Percentiles rank a stretch among this genome's conserved stretches.
Evolutionary conservation across 2,113 vertebrate genomes (phyloP).

Genomic region (Oceanodroma tethys): DNA sequence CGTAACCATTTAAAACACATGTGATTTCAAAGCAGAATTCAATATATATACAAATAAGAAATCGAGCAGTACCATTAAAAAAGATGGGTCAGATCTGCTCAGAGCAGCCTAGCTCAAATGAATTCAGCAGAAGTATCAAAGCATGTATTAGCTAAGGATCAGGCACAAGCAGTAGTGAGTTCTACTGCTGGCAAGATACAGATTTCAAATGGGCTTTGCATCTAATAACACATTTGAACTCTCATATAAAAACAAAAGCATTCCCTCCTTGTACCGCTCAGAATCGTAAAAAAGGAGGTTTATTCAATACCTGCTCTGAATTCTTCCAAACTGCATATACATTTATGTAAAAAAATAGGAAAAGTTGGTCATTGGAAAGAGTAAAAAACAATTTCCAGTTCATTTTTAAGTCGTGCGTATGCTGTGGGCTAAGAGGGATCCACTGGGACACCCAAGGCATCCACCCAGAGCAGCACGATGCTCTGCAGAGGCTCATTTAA

Average conservation of each 20-base stretch:
- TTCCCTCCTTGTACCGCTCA: not conserved
- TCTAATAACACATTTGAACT: not conserved
- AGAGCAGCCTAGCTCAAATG: not conserved
- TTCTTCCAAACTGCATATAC: not conserved
- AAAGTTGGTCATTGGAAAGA: accelerated
- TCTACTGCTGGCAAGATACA: not conserved
- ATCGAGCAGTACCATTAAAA: not conserved
- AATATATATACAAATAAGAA: not conserved
- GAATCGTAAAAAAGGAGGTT: not conserved
- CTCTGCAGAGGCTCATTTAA: not conserved
- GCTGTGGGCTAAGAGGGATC: not conserved
- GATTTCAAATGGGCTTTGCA: not conserved
- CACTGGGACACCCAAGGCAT: accelerated
- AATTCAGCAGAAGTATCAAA: not conserved
- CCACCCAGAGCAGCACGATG: not conserved
- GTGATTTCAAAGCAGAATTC: not conserved
- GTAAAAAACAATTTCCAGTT: not conserved
- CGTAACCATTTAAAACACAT: not conserved
- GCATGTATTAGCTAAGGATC: not conserved
- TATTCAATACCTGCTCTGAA: not conserved
- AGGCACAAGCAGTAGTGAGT: not conserved
- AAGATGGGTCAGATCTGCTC: not conserved
- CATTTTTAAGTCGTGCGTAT: accelerated
- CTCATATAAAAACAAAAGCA: not conserved
- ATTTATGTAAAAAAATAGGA: not conserved